phyloP scores from a whole-genome alignment of 1,140 invertebrate genomes.

The Arion vulgaris region DNA sequence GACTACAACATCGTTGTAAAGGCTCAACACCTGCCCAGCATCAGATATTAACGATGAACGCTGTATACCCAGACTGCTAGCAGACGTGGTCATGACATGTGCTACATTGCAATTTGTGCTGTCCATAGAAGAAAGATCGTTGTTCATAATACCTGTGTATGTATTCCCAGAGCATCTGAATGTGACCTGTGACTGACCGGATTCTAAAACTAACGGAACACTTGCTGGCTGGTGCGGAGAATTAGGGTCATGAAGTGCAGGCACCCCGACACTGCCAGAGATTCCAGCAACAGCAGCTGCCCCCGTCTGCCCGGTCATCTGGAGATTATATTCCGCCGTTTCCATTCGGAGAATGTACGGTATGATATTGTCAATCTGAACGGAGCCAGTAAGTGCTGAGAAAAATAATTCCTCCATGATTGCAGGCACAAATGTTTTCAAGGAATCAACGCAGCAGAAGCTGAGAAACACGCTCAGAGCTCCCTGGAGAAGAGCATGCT shows the following conservation, averaged over 20 bases:
- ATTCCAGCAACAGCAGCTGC: slow-evolving; percentile 34
- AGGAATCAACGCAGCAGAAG: slow-evolving; percentile 81
- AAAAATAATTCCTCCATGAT: slow-evolving; percentile 95
- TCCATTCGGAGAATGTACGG: slow-evolving; percentile 92
- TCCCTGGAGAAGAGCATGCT: slow-evolving; percentile 71
- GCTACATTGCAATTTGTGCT: neutral
- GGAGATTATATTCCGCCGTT: slow-evolving; percentile 69
- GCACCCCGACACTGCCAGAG: slow-evolving; percentile 20
- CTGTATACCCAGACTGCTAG: neutral
- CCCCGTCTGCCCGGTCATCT: slow-evolving; percentile 61
- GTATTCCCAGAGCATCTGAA: neutral
- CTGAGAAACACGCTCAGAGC: slow-evolving; percentile 77
- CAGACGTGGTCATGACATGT: neutral
- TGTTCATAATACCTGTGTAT: neutral
- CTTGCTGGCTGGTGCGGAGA: slow-evolving; percentile 17
- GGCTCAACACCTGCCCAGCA: slow-evolving; percentile 26
- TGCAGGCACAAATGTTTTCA: slow-evolving; percentile 83
- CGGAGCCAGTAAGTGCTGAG: slow-evolving; percentile 90
- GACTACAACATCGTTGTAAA: slow-evolving; percentile 14
- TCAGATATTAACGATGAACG: slow-evolving; percentile 30
- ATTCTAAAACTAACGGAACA: slow-evolving; percentile 29
- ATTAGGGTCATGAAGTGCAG: slow-evolving; percentile 36
- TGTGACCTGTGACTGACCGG: slow-evolving; percentile 13
- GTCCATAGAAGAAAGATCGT: neutral
- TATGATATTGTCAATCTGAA: slow-evolving; percentile 92